Conservation (phyloP, 1,140 invertebrate genomes). For the Streblospio benedicti region DNA sequence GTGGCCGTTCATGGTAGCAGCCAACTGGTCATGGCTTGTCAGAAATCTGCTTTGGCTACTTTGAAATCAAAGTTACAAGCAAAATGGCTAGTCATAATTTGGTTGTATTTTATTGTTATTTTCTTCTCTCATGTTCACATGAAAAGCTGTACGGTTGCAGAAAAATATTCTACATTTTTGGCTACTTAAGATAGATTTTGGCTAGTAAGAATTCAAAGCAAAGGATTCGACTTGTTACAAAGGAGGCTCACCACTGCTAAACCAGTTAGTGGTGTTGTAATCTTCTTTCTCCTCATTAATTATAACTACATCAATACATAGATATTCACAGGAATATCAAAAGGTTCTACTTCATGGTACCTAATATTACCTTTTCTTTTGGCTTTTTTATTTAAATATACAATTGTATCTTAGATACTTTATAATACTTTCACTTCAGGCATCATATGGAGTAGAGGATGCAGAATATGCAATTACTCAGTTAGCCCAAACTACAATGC, state of each 20-base stretch:
- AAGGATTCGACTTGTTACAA: too few species aligned
- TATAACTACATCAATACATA: background rate
- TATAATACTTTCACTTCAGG: slow-evolving; percentile 42
- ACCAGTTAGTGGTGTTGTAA: background rate
- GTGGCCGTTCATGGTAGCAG: background rate
- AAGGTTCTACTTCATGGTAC: background rate
- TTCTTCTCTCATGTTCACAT: too few species aligned
- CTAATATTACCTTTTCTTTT: background rate
- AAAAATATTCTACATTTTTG: too few species aligned
- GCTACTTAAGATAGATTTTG: too few species aligned
- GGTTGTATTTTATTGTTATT: too few species aligned
- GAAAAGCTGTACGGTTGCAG: too few species aligned
- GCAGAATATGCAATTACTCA: slow-evolving; percentile 99
- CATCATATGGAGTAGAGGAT: slow-evolving; percentile 98
- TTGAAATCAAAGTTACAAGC: background rate
- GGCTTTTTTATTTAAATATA: background rate
- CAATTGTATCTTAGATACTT: background rate
- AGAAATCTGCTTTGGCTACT: background rate
- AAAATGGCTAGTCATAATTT: background rate
- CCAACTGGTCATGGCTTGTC: background rate
- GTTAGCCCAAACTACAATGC: slow-evolving; percentile 97
- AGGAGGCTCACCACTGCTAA: too few species aligned
- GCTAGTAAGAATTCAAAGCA: too few species aligned
- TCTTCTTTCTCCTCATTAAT: slow-evolving; percentile 1
- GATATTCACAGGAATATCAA: background rate